Conservation (phyloP, 2,113 vertebrate genomes). For the Pungitius pungitius region DNA sequence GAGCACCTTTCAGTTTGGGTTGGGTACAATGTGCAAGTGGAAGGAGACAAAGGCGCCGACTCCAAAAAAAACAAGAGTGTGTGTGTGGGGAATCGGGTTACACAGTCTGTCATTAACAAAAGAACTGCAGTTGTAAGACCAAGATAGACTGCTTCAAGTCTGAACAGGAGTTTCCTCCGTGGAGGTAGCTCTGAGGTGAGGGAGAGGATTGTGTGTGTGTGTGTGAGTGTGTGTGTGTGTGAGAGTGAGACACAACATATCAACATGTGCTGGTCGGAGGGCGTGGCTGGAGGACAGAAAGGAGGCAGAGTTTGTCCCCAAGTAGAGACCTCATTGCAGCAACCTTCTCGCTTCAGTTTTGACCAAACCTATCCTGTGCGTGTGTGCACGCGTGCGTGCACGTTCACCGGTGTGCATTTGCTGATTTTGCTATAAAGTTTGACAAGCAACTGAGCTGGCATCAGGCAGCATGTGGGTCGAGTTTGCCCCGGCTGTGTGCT, state of each 20-base stretch:
- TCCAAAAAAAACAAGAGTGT: slow-evolving; percentile 48
- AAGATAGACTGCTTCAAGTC: slow-evolving; percentile 79
- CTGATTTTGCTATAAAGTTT: slow-evolving; percentile 71
- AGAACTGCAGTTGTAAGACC: slow-evolving; percentile 74
- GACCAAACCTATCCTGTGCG: slow-evolving; percentile 19
- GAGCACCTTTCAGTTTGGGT: slow-evolving; percentile 79
- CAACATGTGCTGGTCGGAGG: slow-evolving; percentile 31
- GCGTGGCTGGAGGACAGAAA: slow-evolving; percentile 33
- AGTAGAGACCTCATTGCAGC: slow-evolving; percentile 25
- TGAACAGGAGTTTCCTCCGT: slow-evolving; percentile 74
- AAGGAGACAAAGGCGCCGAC: slow-evolving; percentile 68
- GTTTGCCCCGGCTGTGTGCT: slow-evolving; percentile 55
- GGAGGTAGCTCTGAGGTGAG: slow-evolving; percentile 50
- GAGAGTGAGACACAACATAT: neutral
- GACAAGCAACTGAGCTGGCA: slow-evolving; percentile 58
- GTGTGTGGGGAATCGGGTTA: slow-evolving; percentile 78
- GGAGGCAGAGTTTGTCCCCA: slow-evolving; percentile 60
- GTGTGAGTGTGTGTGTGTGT: slow-evolving; percentile 20
- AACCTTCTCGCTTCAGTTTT: slow-evolving; percentile 42
- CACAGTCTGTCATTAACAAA: slow-evolving; percentile 79
- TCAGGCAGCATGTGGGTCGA: slow-evolving; percentile 60
- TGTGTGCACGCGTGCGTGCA: neutral
- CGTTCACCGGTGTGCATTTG: neutral
- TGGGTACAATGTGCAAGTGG: slow-evolving; percentile 77
- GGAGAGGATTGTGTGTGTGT: slow-evolving; percentile 14